Base-by-base conservation (phyloP, 37 sponge, comb jelly and placozoan species). In the Spongilla lacustris region DNA sequence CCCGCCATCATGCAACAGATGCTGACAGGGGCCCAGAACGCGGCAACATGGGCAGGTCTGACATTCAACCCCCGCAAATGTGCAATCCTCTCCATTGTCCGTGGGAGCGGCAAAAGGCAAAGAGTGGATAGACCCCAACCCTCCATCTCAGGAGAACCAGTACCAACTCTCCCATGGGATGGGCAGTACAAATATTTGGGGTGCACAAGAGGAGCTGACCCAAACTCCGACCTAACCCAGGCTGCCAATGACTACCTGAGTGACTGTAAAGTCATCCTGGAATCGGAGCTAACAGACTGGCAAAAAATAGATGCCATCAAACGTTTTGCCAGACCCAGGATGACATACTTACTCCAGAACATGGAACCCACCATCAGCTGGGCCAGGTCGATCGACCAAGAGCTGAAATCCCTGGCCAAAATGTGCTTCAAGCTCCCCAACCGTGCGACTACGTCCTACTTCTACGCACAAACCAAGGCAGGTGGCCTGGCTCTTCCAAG, bases 301-400 rank as follows among this genome's bases (percentile, higher is more conserved):
- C 90, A 85, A 69, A 90, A 90, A 70, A 38, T 90, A 30, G 81
- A 90, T 75, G 90, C 90, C 75, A 80, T 80, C 76, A 73, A 77
- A 34, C 50, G 24, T 24, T 90, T 90, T 77, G 76, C 80, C 25
- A 14, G 73, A 35, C 71, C 90, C 36, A 79, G 66, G 36, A 49
- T 48, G 26, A 30, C 37, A 25, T 83, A 77, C 58, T 71, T 69
- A 17, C 77, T 88, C 17, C 23, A 46, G 34, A 41, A 85, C 13
- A 27, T 81, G 48, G 17, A 37, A 17, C 73, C 77, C n/a, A 24
- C 25, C 25, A 35, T 35, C 27, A 69, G 38, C 29, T 90, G 85
- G 85, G 70, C 78, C 50, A 68, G 31, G 41, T 46, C 36, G 11
- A 4, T 79, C 6, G 81, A 84, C 46, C 28, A 81, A 5, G 14